Evolutionary conservation across 2,888 invertebrate species (phyloP).

Genomic region (Drosophila fungiperda): DNA sequence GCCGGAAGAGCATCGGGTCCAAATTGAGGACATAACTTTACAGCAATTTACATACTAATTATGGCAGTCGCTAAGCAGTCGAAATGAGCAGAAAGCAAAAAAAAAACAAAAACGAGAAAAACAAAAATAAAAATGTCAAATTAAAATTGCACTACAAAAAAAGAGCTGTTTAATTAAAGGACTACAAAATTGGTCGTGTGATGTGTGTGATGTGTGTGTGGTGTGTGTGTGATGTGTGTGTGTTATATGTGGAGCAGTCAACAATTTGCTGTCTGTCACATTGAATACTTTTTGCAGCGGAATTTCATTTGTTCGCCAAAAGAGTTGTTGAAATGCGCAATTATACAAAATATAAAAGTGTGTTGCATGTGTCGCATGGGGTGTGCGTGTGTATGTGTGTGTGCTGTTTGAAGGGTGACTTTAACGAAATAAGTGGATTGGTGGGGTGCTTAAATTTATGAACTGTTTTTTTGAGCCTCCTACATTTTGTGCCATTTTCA

Average conservation of each 20-base stretch:
- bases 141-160: constrained; percentile 47
- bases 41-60: constrained; percentile 79
- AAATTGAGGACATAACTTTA: constrained; percentile 74
- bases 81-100: constrained; percentile 15
- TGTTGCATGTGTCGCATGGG: constrained; percentile 32
- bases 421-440: constrained; percentile 1
- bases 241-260: constrained; percentile 27
- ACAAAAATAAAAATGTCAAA: constrained; percentile 30
- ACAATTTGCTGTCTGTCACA: constrained; percentile 48
- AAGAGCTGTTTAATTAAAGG: constrained; percentile 63
- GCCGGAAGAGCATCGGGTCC: constrained; percentile 30
- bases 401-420: background rate
- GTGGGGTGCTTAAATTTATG: background rate
- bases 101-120: constrained; percentile 14
- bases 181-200: constrained; percentile 36
- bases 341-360: constrained; percentile 40
- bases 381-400: constrained; percentile 3
- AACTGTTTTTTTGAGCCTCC: background rate
- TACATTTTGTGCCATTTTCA: constrained; percentile 4
- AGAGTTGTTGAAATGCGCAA: constrained; percentile 58
- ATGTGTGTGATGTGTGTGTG: background rate
- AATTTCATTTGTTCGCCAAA: constrained; percentile 46
- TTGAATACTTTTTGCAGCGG: constrained; percentile 31
- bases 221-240: background rate
- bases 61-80: constrained; percentile 53